Percentiles rank a stretch among this genome's conserved stretches.
Evolutionary conservation across 1,140 invertebrate species (phyloP).

Genomic region (Zaprionus kolodkinae): DNA sequence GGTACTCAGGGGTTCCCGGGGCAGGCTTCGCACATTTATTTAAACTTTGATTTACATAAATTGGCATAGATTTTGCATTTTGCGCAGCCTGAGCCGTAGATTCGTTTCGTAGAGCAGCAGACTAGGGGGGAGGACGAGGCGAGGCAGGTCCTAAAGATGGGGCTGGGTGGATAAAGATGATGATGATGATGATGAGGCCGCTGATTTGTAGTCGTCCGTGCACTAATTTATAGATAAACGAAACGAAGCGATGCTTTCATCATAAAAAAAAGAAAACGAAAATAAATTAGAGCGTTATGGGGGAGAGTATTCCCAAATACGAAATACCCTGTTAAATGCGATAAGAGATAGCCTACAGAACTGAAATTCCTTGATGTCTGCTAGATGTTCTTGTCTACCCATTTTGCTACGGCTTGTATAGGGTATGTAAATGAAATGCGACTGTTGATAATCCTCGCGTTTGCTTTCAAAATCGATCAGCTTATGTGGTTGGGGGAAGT

Average conservation of each 20-base stretch:
- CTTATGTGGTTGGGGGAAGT: neutral
- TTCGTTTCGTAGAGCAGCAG: neutral
- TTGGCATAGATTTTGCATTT: conserved; percentile 62
- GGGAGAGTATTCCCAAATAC: neutral
- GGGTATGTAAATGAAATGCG: conserved; percentile 1
- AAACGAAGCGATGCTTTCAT: conserved; percentile 27
- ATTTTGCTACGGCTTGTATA: neutral
- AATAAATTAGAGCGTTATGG: neutral
- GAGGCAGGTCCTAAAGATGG: neutral
- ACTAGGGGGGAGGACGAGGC: neutral
- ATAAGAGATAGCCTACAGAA: neutral
- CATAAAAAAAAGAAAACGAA: conserved; percentile 23
- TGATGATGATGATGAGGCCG: conserved; percentile 17
- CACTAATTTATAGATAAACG: conserved; percentile 65
- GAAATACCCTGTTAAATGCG: neutral
- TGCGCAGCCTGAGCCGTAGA: neutral
- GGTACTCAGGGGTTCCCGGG: neutral
- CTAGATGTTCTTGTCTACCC: neutral
- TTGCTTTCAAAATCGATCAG: neutral
- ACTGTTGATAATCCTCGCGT: neutral
- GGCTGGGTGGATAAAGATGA: conserved; percentile 4
- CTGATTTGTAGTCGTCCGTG: conserved; percentile 52
- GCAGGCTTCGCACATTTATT: conserved; percentile 53
- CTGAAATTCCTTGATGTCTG: neutral
- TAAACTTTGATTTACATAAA: conserved; percentile 74